These are phyloP conservation scores for Nasonia vitripennis DNA, from an alignment of 1,140 invertebrate genomes.

Conservation along the genomic window DNA sequence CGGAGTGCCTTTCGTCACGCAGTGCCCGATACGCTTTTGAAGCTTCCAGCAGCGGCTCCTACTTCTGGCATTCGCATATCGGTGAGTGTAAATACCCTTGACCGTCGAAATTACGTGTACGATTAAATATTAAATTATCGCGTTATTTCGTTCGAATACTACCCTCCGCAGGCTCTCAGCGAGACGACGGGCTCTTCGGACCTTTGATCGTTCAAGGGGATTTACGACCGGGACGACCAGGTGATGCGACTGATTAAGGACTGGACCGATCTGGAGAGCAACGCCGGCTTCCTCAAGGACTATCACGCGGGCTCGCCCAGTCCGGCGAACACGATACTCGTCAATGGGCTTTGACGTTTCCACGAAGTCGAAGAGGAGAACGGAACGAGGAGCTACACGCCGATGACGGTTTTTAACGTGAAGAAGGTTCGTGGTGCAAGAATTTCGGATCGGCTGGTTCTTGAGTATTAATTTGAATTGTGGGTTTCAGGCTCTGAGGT, in stretches of 20 bases:
- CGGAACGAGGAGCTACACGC: no score
- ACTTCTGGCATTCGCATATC: slow-evolving; percentile 82
- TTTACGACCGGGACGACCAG: slow-evolving; percentile 85
- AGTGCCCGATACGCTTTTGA: slow-evolving; percentile 76
- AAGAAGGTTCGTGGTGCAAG: no score
- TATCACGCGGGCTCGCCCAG: no score
- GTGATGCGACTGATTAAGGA: slow-evolving; percentile 85
- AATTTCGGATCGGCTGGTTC: no score
- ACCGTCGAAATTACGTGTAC: neutral
- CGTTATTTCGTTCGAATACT: neutral
- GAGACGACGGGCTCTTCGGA: slow-evolving; percentile 88
- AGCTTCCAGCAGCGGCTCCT: slow-evolving; percentile 76
- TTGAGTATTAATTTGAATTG: no score
- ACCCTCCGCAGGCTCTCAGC: slow-evolving; percentile 80
- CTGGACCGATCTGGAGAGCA: slow-evolving; percentile 82
- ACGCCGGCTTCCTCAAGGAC: slow-evolving; percentile 84
- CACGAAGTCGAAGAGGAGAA: slow-evolving; percentile 81
- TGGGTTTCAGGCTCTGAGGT: no score
- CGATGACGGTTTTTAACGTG: no score
- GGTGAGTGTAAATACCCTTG: slow-evolving; percentile 62
- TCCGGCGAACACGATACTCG: slow-evolving; percentile 67
- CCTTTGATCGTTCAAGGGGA: slow-evolving; percentile 79
- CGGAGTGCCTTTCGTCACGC: slow-evolving; percentile 77
- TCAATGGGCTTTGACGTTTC: slow-evolving; percentile 86
- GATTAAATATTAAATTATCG: neutral